Base-by-base conservation (phyloP, 2,888 invertebrate genomes). In the Orthosia gothica region DNA sequence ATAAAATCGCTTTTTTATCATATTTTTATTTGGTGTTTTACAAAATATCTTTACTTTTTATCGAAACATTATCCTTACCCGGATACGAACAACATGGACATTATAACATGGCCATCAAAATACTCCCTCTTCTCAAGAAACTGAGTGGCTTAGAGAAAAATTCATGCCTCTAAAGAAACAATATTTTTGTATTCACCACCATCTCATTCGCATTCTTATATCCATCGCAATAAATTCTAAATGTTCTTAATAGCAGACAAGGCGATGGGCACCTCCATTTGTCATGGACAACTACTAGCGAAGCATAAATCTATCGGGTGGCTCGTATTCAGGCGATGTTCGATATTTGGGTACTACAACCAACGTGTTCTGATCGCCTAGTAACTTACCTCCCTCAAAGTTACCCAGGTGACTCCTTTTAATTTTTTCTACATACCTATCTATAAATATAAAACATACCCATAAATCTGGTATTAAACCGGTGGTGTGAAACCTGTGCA, bases 291-390 rank as follows among this genome's bases (percentile, higher is more conserved):
- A 70, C 68, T 83, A 83, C 72, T 70, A 77, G 64, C 58, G 70
- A 54, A 65, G 73, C 77, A 83, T 83, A 83, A 83, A 83, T 83
- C 83, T 77, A 77, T 83, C 70, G 70, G 26, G 20, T 75, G 81
- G 83, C 83, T 77, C 50, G 54, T 70, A 77, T 83, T 74, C 67
- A 20, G 62, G 52, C 57, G 52, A 70, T 71, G 61, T 76, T 80
- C 76, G 71, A 58, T 58, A 74, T 82, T 72, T 69, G 52, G 66
- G 68, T 74, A 66, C 65, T 52, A 66, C 61, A 61, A 65, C 49
- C 57, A 71, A 63, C 74, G 84, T 73, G 62, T 70, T 67, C 82
- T 84, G 69, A 55, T 69, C 73, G 20, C 68, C 59, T 82, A 2
- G 68, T 77, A 65, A 47, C 12, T 50, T 65, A 68, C 64, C 67